Conservation (phyloP, 2,113 vertebrate species). For the Cynoglossus semilaevis region DNA sequence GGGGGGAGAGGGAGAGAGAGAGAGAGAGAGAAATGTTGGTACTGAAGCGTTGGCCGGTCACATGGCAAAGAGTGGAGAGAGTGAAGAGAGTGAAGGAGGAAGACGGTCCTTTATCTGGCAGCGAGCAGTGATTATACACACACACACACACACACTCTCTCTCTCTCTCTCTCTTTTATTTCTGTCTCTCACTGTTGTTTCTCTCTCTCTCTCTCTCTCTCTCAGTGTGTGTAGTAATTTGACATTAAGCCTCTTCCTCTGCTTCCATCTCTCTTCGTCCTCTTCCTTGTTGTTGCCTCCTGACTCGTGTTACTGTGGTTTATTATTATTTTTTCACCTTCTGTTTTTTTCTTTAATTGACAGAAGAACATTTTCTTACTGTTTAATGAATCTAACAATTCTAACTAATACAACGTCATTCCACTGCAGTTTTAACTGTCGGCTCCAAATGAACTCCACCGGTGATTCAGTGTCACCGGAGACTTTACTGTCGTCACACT, state of each 20-base stretch:
- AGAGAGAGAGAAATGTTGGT: conserved; percentile 28
- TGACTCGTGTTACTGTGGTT: no score
- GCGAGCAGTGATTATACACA: conserved; percentile 33
- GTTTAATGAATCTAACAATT: no score
- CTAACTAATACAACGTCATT: no score
- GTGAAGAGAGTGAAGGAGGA: conserved; percentile 24
- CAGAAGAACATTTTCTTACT: no score
- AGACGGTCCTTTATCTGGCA: conserved; percentile 35
- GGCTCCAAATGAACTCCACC: no score
- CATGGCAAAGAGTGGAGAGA: conserved; percentile 62
- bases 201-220: conserved; percentile 23
- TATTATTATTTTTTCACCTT: conserved; percentile 1
- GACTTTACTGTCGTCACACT: no score
- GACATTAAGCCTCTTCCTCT: conserved; percentile 39
- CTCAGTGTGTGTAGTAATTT: conserved; percentile 53
- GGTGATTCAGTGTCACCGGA: no score
- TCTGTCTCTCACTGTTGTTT: conserved; percentile 23
- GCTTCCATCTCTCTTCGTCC: conserved; percentile 13
- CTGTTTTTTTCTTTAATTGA: not conserved
- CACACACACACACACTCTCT: conserved; percentile 8
- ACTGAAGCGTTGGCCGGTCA: conserved; percentile 66
- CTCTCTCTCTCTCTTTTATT: conserved; percentile 9
- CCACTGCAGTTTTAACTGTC: no score
- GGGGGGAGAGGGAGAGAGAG: conserved; percentile 31
- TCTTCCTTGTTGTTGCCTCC: not conserved